Conservation (phyloP, 2,113 vertebrate genomes). For the Callocephalon fimbriatum region DNA sequence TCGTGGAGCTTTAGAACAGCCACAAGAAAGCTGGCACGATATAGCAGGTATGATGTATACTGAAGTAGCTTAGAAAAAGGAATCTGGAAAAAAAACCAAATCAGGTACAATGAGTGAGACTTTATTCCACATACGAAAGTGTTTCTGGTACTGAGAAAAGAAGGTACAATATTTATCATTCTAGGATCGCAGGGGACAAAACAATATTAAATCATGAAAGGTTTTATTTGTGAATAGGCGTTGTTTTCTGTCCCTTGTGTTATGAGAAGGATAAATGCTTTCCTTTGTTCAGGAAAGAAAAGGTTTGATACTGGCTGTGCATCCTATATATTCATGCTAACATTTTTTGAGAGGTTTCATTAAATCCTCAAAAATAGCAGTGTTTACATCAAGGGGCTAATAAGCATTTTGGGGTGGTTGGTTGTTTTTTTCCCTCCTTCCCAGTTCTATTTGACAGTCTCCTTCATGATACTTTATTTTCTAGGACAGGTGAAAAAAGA, state of each 20-base stretch:
- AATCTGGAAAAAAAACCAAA: not conserved
- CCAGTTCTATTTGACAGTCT: not conserved
- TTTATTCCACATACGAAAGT: constrained; percentile 50
- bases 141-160: constrained; percentile 48
- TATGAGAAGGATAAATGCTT: constrained; percentile 58
- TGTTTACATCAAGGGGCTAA: not conserved
- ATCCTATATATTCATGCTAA: not conserved
- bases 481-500: constrained; percentile 18
- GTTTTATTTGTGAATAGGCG: constrained; percentile 53
- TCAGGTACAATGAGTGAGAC: constrained; percentile 38
- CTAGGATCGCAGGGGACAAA: constrained; percentile 46
- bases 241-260: constrained; percentile 47
- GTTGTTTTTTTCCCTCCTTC: not conserved
- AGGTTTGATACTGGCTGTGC: not conserved
- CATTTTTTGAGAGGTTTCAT: not conserved
- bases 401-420: not conserved
- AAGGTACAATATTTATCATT: constrained; percentile 64
- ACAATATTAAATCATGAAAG: constrained; percentile 61
- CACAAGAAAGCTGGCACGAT: not conserved
- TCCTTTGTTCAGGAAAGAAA: constrained; percentile 44
- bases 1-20: not conserved
- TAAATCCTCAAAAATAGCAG: not conserved
- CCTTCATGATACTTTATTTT: not conserved
- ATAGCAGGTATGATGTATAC: not conserved
- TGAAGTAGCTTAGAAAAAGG: constrained; percentile 45